Conservation (phyloP, 1,140 invertebrate species). For the Ctenoplectra terminalis region DNA sequence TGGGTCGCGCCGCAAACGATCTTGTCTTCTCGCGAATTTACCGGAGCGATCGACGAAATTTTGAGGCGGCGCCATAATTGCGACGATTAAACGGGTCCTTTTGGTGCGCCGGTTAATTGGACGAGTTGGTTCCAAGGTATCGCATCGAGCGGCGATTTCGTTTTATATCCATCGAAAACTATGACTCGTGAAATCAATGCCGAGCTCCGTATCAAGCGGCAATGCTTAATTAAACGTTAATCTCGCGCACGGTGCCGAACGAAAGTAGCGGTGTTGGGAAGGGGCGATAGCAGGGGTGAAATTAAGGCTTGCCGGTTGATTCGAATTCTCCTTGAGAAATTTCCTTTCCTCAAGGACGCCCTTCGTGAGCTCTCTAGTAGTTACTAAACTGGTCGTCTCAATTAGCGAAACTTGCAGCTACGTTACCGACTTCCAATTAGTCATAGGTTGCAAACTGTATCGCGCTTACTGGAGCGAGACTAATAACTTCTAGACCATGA, state of each 20-base stretch:
- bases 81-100: slow-evolving; percentile 19
- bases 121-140: slow-evolving; percentile 6
- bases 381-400: slow-evolving; percentile 62
- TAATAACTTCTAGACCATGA: slow-evolving; percentile 58
- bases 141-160: slow-evolving; percentile 30
- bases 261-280: not conserved
- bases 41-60: not conserved
- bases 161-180: slow-evolving; percentile 40
- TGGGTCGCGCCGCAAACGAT: not conserved
- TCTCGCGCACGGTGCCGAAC: slow-evolving; percentile 22
- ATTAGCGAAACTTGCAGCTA: slow-evolving; percentile 62
- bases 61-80: slow-evolving; percentile 21
- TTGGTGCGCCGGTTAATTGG: slow-evolving; percentile 33
- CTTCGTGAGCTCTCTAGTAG: slow-evolving; percentile 55
- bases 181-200: slow-evolving; percentile 41
- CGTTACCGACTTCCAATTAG: slow-evolving; percentile 63
- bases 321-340: slow-evolving; percentile 58
- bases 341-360: slow-evolving; percentile 47
- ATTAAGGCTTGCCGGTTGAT: slow-evolving; percentile 53
- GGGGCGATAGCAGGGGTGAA: not conserved
- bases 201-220: slow-evolving; percentile 18
- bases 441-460: slow-evolving; percentile 61
- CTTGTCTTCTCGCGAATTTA: not conserved
- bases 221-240: slow-evolving; percentile 56
- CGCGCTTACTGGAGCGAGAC: slow-evolving; percentile 58